These are phyloP conservation scores for Phaetusa simplex DNA, from an alignment of 2,113 vertebrate genomes.

Conservation along the genomic window DNA sequence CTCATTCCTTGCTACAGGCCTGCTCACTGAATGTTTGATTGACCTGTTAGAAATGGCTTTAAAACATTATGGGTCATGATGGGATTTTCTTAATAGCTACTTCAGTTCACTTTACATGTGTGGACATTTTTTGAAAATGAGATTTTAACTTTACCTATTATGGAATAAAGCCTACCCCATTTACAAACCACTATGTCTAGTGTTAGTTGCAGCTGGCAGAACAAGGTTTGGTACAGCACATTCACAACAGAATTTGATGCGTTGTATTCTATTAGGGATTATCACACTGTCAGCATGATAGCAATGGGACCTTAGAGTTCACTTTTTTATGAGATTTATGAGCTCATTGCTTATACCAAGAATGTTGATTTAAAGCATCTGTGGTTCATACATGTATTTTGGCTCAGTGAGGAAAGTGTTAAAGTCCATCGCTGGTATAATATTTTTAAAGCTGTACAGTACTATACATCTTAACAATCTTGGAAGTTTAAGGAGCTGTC, in stretches of 20 bases:
- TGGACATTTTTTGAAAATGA: not conserved
- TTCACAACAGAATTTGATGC: not conserved
- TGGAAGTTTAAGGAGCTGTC: not conserved
- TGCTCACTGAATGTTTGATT: not conserved
- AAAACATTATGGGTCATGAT: not conserved
- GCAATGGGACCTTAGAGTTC: not conserved
- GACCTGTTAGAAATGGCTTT: not conserved
- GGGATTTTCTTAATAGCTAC: not conserved
- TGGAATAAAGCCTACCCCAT: not conserved
- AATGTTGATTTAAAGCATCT: not conserved
- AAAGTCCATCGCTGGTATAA: not conserved
- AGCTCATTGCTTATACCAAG: not conserved
- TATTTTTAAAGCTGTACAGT: not conserved
- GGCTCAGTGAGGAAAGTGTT: not conserved
- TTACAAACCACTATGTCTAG: not conserved
- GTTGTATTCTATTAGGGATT: not conserved
- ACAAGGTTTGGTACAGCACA: not conserved
- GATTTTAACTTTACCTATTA: not conserved
- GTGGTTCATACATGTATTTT: not conserved
- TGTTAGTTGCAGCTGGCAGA: not conserved
- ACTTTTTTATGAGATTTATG: not conserved
- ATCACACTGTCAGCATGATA: not conserved
- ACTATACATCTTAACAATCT: not conserved
- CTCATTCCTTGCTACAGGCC: not conserved
- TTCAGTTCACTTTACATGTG: not conserved